Evolutionary conservation across 2,888 invertebrate species (phyloP).

Genomic region (Junonia oenone): DNA sequence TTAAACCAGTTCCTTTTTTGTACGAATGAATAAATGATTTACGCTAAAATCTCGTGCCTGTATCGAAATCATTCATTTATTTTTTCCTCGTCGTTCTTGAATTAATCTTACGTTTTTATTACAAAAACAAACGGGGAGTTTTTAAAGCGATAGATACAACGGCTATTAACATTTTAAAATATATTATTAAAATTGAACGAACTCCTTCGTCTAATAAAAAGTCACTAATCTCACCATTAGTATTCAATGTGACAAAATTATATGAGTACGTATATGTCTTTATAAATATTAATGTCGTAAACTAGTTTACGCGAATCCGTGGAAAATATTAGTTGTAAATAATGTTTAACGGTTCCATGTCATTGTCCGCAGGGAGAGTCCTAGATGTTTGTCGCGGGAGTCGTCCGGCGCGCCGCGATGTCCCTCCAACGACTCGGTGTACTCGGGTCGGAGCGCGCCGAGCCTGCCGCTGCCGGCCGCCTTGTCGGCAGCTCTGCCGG

Average conservation of each 20-base stretch:
- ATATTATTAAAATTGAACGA: slow-evolving; percentile 9
- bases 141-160: background rate
- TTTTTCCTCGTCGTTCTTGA: background rate
- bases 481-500: slow-evolving; percentile 83
- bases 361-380: slow-evolving; percentile 87
- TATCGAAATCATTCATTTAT: background rate
- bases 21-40: slow-evolving; percentile 1
- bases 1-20: slow-evolving; percentile 2
- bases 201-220: slow-evolving; percentile 6
- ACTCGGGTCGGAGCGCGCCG: slow-evolving; percentile 82
- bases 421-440: slow-evolving; percentile 88
- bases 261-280: background rate
- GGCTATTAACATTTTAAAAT: slow-evolving; percentile 12
- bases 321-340: background rate
- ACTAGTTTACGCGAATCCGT: background rate
- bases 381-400: slow-evolving; percentile 90
- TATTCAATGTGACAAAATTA: slow-evolving; percentile 9
- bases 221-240: slow-evolving; percentile 9
- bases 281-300: slow-evolving; percentile 3
- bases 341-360: slow-evolving; percentile 22
- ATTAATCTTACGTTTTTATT: slow-evolving; percentile 1
- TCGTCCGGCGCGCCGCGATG: slow-evolving; percentile 87
- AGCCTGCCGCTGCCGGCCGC: slow-evolving; percentile 76
- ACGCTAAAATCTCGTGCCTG: background rate
- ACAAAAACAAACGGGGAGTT: slow-evolving; percentile 6